phyloP scores from a whole-genome alignment of 2,888 invertebrate genomes.

The Pardosa pseudoannulata region DNA sequence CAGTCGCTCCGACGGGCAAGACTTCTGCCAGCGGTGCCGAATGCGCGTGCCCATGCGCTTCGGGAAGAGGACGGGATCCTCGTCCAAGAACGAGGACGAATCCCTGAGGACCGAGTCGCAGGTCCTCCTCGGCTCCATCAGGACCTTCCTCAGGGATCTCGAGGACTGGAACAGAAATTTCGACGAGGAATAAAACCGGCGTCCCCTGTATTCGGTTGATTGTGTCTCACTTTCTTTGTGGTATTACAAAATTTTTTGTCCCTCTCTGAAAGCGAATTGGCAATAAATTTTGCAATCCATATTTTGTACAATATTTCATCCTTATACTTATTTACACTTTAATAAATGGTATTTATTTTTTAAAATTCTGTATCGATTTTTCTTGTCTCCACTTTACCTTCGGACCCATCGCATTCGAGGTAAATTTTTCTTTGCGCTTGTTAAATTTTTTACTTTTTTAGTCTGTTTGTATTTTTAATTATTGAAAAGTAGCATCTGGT shows the following conservation, averaged over 20 bases:
- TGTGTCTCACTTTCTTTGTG: not conserved
- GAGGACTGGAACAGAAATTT: slow-evolving; percentile 47
- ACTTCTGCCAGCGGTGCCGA: slow-evolving; percentile 70
- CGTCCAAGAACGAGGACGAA: not conserved
- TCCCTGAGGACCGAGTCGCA: slow-evolving; percentile 18
- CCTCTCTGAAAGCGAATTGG: not conserved
- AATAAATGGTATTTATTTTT: not conserved
- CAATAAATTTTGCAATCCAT: not conserved
- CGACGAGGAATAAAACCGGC: slow-evolving; percentile 23
- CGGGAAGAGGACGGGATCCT: slow-evolving; percentile 45
- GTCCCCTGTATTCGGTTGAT: not conserved
- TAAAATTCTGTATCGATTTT: not conserved
- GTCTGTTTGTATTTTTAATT: no score
- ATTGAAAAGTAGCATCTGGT: no score
- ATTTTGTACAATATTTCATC: slow-evolving; percentile 1
- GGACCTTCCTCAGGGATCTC: slow-evolving; percentile 32
- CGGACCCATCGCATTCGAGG: no score
- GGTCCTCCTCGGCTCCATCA: slow-evolving; percentile 45
- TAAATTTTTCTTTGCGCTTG: no score
- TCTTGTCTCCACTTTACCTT: no score
- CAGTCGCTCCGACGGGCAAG: slow-evolving; percentile 67
- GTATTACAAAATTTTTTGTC: not conserved
- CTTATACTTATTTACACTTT: not conserved
- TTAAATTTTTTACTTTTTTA: no score
- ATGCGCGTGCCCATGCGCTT: slow-evolving; percentile 72